phyloP scores from a whole-genome alignment of 2,888 invertebrate genomes.

The Papilio elwesi region DNA sequence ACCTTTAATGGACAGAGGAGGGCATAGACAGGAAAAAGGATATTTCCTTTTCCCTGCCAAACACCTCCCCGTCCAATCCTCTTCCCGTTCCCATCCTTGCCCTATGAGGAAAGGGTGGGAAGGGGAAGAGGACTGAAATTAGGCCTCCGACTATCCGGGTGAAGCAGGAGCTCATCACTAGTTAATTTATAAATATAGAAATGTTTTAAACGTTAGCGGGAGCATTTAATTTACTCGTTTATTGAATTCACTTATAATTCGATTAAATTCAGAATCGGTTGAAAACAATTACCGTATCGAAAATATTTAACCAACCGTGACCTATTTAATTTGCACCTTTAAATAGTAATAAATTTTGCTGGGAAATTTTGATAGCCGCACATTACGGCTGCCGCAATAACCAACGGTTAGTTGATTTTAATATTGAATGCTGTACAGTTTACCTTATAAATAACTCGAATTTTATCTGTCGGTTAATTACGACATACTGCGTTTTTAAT shows the following conservation, averaged over 20 bases:
- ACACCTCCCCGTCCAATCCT: too few relatives aligned
- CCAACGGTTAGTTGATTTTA: slow-evolving; percentile 21
- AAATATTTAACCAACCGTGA: slow-evolving; percentile 39
- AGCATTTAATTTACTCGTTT: not conserved
- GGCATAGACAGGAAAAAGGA: too few relatives aligned
- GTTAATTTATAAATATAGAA: not conserved
- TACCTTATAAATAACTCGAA: slow-evolving; percentile 7
- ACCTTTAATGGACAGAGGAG: too few relatives aligned
- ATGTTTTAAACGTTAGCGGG: not conserved
- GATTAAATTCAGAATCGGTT: slow-evolving; percentile 33
- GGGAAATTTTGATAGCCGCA: slow-evolving; percentile 30
- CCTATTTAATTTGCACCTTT: slow-evolving; percentile 37
- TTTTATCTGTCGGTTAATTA: not conserved
- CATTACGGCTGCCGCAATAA: slow-evolving; percentile 21
- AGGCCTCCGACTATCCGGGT: too few relatives aligned
- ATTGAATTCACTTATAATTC: slow-evolving; percentile 32
- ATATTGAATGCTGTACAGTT: slow-evolving; percentile 11
- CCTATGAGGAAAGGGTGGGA: too few relatives aligned
- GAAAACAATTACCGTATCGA: slow-evolving; percentile 37
- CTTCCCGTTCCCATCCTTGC: too few relatives aligned
- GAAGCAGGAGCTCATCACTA: not conserved
- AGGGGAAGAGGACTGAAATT: too few relatives aligned
- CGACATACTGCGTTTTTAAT: not conserved
- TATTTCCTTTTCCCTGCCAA: too few relatives aligned
- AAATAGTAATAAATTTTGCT: slow-evolving; percentile 36